These are phyloP conservation scores for Labeo rohita DNA, from an alignment of 2,113 vertebrate genomes.

Conservation along the genomic window DNA sequence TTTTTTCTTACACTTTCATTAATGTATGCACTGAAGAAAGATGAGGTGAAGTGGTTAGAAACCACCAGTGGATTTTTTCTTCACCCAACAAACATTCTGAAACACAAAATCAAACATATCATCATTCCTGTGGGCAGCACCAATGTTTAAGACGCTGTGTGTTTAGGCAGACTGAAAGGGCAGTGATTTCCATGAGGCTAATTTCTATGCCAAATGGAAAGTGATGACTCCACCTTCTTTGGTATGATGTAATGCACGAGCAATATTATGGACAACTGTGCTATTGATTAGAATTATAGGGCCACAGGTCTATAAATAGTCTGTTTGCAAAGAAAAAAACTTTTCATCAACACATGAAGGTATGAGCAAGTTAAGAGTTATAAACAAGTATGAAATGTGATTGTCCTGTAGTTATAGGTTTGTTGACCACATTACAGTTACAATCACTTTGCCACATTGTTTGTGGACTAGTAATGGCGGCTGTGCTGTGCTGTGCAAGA, in stretches of 20 bases:
- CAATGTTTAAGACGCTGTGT: conserved; percentile 10
- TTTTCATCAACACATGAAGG: not conserved
- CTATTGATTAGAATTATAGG: not conserved
- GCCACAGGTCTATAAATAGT: not conserved
- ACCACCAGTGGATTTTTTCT: not conserved
- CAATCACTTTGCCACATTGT: not conserved
- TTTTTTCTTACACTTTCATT: not conserved
- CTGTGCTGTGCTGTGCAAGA: not conserved
- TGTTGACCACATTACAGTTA: not conserved
- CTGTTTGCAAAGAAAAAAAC: not conserved
- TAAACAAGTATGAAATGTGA: not conserved
- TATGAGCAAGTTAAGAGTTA: not conserved
- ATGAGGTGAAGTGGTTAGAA: not conserved
- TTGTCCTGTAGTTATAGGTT: not conserved
- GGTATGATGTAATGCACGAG: conserved; percentile 15
- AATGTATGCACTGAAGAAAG: not conserved
- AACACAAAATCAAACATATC: not conserved
- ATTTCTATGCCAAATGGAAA: conserved; percentile 1
- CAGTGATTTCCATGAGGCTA: conserved; percentile 11
- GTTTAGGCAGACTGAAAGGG: not conserved
- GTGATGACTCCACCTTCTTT: not conserved
- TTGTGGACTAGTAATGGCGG: not conserved
- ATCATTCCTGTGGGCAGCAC: conserved; percentile 19
- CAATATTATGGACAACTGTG: not conserved
- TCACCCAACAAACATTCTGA: not conserved